A percentile compares a stretch with the other conserved stretches of the same genome.
Conservation (phyloP, 2,113 vertebrate species). For the Tupaia tana region DNA sequence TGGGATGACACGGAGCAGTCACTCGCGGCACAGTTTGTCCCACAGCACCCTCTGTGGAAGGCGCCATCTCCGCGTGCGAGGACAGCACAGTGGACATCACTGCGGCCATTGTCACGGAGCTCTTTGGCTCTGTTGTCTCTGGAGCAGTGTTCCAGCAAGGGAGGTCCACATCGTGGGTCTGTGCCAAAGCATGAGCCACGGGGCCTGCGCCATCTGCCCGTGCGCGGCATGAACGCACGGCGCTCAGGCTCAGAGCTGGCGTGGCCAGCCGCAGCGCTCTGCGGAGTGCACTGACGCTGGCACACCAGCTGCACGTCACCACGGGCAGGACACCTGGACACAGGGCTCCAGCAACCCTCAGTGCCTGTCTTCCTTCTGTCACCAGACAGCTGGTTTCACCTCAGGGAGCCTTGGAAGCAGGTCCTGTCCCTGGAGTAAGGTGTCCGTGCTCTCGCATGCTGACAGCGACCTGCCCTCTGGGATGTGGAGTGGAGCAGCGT, state of each 20-base stretch:
- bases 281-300: no score
- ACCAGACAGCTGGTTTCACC: background rate
- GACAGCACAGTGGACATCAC: no score
- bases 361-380: background rate
- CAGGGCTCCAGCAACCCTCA: accelerated
- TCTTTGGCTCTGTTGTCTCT: background rate
- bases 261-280: background rate
- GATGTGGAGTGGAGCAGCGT: no score
- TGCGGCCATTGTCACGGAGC: background rate
- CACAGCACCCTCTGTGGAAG: background rate
- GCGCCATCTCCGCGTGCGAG: background rate
- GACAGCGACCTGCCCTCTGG: no score
- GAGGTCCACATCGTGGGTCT: background rate
- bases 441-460: accelerated
- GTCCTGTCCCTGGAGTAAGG: background rate
- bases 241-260: background rate
- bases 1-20: accelerated
- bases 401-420: background rate
- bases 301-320: no score
- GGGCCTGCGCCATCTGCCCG: no score
- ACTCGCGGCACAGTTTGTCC: background rate
- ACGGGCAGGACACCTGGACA: accelerated
- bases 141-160: accelerated
- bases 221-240: no score
- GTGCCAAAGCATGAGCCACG: background rate